A percentile compares a stretch with the other conserved stretches of the same genome.
Evolutionary conservation across 1,140 invertebrate species (phyloP).

Genomic region (Holcopasites calliopsidis): DNA sequence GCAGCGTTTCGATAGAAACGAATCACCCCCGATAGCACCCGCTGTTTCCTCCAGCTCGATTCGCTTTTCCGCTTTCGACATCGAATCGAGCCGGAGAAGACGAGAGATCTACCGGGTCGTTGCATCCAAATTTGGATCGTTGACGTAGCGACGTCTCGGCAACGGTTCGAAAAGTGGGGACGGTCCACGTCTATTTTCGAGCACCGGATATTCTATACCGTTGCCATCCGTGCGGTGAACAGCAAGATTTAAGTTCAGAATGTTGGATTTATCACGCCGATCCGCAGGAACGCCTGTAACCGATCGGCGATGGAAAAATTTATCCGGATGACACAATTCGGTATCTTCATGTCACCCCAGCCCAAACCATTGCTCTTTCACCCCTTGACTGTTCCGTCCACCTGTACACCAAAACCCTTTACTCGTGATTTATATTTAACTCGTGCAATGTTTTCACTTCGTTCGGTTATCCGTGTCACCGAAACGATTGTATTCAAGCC

Average conservation of each 20-base stretch:
- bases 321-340: conserved; percentile 3
- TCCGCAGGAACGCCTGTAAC: neutral
- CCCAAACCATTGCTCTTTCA: neutral
- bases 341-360: too few species aligned
- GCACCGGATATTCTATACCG: conserved; percentile 75
- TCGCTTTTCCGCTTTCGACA: conserved; percentile 36
- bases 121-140: conserved; percentile 79
- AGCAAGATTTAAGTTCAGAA: conserved; percentile 29
- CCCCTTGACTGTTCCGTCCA: neutral
- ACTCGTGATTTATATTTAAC: conserved; percentile 22
- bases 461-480: conserved; percentile 5
- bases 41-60: neutral
- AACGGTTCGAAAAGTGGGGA: conserved; percentile 61
- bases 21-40: neutral
- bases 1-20: neutral
- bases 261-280: conserved; percentile 20
- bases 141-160: conserved; percentile 53
- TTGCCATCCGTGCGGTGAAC: neutral
- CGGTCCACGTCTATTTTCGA: conserved; percentile 75
- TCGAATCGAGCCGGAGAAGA: conserved; percentile 30
- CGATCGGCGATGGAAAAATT: neutral
- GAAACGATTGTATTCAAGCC: neutral
- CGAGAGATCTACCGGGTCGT: conserved; percentile 52
- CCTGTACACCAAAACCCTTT: neutral
- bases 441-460: conserved; percentile 12